Evolutionary conservation across 2,113 vertebrate species (phyloP), one percentile per base, ranked within the genome.

Genomic region (Gymnocephalus cernua): DNA sequence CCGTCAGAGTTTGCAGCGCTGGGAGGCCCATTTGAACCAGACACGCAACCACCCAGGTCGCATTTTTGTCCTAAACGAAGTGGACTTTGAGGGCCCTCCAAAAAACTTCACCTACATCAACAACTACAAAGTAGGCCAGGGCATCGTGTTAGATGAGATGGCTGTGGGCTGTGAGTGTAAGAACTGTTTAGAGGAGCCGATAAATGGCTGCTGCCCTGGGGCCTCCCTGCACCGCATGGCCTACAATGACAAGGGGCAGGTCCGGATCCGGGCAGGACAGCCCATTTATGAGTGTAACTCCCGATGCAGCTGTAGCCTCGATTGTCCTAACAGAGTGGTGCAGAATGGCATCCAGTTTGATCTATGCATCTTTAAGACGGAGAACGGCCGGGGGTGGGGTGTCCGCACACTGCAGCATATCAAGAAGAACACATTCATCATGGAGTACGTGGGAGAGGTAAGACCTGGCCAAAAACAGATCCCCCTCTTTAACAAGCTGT

Each of bases 371-470:
- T 99, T 98, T 88, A 97, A 95, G 84, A 99, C 97, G 0, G 86
- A 93, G 65, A 94, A 98, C 4, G 97, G 96, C 2, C 95, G 97
- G 0, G 98, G 97, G 11, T 99, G 97, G 98, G 98, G 97, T 0
- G 97, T 98, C 14, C 96, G 96, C 41, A 96, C 97, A 0, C 87
- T 98, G 78, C 94, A 98, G 91, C 96, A 94, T 80, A 99, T 98
- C 86, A 95, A 93, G 70, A 97, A 96, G 93, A 97, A 97, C 93
- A 95, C 94, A 25, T 98, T 98, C n/a, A 96, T 98, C 87, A 98
- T 98, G 97, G 97, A 98, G 92, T 98, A 98, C 25, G 95, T 98
- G 6, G 97, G 97, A n/a, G 97, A 99, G 97, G 97, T 98, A 91
- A 84, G 93, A 59, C 11, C 59, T 8, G 48, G 0, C 38, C 29